Percentiles rank a stretch among this genome's conserved stretches.
These are phyloP conservation scores for Poeciliopsis presidionis DNA, from an alignment of 2,797 vertebrate genomes.

Conservation along the genomic window DNA sequence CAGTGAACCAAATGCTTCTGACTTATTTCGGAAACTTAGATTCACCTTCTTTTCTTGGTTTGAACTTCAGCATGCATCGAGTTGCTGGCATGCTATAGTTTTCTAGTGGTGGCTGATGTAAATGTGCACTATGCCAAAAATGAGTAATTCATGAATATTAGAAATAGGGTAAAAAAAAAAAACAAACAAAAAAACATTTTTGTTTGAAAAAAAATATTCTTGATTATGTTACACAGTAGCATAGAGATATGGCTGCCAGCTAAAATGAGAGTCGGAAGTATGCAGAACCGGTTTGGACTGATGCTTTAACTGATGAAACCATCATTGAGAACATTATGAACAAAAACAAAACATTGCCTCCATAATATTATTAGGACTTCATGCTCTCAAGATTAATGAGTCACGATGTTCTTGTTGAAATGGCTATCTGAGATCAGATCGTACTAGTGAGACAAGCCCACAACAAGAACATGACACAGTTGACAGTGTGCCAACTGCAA, in stretches of 20 bases:
- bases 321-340: constrained; percentile 2
- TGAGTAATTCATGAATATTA: background rate
- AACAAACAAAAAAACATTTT: background rate
- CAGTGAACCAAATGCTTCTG: background rate
- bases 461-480: background rate
- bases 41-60: background rate
- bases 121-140: background rate
- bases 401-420: constrained; percentile 1
- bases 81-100: background rate
- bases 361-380: background rate
- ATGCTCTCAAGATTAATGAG: constrained; percentile 10
- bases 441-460: background rate
- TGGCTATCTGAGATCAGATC: constrained; percentile 13
- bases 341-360: constrained; percentile 8
- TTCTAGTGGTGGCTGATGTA: background rate
- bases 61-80: background rate
- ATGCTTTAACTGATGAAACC: constrained; percentile 14
- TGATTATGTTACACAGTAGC: too few relatives aligned
- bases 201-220: background rate
- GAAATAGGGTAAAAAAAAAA: background rate
- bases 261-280: background rate
- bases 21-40: background rate
- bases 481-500: background rate
- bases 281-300: constrained; percentile 22
- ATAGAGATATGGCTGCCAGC: background rate